Evolutionary conservation across 92 coral and sea anemone genomes (phyloP).

Genomic region (Pocillopora meandrina): DNA sequence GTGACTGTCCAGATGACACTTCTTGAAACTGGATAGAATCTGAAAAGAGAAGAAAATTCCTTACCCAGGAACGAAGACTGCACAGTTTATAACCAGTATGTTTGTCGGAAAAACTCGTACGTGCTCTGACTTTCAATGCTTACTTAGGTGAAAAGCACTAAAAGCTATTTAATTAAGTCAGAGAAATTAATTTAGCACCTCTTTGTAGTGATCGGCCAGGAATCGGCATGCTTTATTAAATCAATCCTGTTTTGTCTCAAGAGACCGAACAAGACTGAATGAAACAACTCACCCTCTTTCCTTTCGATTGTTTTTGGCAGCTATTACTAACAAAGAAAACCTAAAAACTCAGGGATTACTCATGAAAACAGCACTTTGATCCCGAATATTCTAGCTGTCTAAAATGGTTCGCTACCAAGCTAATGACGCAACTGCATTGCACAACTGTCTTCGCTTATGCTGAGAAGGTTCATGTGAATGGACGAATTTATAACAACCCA

Average conservation of each 20-base stretch:
- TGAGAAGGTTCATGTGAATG: not conserved
- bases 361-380: not conserved
- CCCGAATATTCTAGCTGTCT: not conserved
- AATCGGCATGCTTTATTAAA: conserved; percentile 15
- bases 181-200: conserved; percentile 19
- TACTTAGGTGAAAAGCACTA: not conserved
- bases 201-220: not conserved
- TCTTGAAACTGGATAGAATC: not conserved
- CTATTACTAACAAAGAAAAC: not conserved
- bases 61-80: not conserved
- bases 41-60: conserved; percentile 7
- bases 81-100: not conserved
- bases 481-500: too few relatives aligned
- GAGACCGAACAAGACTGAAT: not conserved
- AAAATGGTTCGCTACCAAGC: too few relatives aligned
- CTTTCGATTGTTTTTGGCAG: not conserved
- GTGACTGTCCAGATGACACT: not conserved
- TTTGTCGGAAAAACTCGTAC: not conserved
- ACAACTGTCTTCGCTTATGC: not conserved
- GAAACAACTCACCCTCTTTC: not conserved
- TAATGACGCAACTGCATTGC: not conserved
- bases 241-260: not conserved
- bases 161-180: conserved; percentile 12
- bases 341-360: not conserved
- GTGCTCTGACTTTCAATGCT: conserved; percentile 9